Percentiles rank a stretch among this genome's conserved stretches.
Evolutionary conservation across 2,888 invertebrate genomes (phyloP).

Genomic region (Diadegma fenestrale): DNA sequence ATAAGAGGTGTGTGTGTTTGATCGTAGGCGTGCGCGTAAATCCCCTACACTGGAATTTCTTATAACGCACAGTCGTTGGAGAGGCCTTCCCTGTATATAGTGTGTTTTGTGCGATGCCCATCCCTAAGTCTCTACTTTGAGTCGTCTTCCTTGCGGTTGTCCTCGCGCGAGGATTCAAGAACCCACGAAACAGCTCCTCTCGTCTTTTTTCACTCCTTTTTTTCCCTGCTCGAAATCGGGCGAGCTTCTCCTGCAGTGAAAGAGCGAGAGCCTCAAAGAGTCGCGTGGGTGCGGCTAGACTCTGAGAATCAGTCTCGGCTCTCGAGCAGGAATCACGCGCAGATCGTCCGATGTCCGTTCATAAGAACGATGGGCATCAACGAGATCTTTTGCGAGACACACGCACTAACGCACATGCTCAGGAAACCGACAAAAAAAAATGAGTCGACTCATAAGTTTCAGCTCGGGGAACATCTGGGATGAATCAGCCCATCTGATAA

Average conservation of each 20-base stretch:
- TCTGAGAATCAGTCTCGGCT: constrained; percentile 44
- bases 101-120: constrained; percentile 53
- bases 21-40: constrained; percentile 70
- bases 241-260: constrained; percentile 24
- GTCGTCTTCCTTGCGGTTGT: constrained; percentile 39
- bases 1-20: constrained; percentile 42
- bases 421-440: constrained; percentile 41
- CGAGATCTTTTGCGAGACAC: constrained; percentile 28
- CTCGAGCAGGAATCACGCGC: constrained; percentile 19
- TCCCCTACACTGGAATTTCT: constrained; percentile 66
- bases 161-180: constrained; percentile 40
- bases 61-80: constrained; percentile 59
- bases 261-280: constrained; percentile 12
- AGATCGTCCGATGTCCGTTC: constrained; percentile 38
- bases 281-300: constrained; percentile 62
- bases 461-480: constrained; percentile 72
- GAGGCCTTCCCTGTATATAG: constrained; percentile 47
- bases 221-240: constrained; percentile 56
- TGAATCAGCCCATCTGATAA: constrained; percentile 71
- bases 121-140: constrained; percentile 44
- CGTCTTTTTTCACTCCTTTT: not conserved
- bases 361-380: constrained; percentile 56
- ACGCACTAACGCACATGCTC: constrained; percentile 10
- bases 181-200: constrained; percentile 33
- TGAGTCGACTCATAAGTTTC: constrained; percentile 68